Percentiles rank a stretch among this genome's conserved stretches.
Evolutionary conservation across 2,888 invertebrate genomes (phyloP).

Genomic region (Campaea margaritaria): DNA sequence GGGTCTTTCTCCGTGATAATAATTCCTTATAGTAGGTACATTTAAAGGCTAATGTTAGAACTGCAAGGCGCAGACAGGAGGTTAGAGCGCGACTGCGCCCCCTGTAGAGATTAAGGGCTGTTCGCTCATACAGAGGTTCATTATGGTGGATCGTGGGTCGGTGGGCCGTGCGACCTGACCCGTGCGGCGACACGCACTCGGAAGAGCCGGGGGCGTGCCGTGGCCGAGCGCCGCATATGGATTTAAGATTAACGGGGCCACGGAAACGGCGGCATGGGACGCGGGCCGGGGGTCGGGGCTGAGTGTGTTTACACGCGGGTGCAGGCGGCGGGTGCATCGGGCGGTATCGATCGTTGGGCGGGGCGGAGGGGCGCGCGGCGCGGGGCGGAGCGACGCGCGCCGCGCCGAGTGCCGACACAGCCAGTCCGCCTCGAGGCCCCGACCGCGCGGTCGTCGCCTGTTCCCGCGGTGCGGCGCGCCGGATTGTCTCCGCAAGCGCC

Average conservation of each 20-base stretch:
- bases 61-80: no score
- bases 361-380: conserved; percentile 70
- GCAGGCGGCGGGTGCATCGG: conserved; percentile 74
- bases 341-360: conserved; percentile 74
- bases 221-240: conserved; percentile 65
- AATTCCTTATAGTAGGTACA: no score
- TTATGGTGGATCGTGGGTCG: not conserved
- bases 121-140: not conserved
- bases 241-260: conserved; percentile 81
- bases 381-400: conserved; percentile 64
- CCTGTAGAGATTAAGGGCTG: not conserved
- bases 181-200: conserved; percentile 11
- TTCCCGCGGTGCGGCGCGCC: conserved; percentile 75
- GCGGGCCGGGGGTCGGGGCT: conserved; percentile 85
- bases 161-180: conserved; percentile 7
- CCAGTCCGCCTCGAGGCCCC: conserved; percentile 81
- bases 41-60: no score
- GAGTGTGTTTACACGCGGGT: conserved; percentile 81
- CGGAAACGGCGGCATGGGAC: conserved; percentile 52
- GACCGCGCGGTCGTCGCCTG: conserved; percentile 82
- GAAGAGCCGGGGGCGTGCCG: conserved; percentile 32
- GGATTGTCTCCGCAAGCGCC: conserved; percentile 79
- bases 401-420: conserved; percentile 58
- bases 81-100: not conserved
- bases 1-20: no score